Conservation (phyloP, 2,113 vertebrate genomes). For the Oriolus oriolus region DNA sequence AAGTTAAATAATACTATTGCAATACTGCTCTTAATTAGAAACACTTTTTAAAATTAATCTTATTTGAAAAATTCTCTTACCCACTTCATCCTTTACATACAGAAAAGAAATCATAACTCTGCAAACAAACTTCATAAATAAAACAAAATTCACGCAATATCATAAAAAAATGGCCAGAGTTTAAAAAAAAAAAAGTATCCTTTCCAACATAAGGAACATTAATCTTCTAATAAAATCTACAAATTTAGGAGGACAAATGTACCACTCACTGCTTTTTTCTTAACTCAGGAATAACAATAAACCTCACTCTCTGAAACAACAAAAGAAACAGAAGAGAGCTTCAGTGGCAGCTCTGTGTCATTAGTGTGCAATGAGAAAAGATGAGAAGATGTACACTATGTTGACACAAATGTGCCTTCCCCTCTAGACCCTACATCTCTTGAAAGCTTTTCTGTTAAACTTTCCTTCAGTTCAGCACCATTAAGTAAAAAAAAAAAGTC, state of each 20-base stretch:
- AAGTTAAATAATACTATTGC: constrained; percentile 14
- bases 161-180: constrained; percentile 56
- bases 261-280: constrained; percentile 76
- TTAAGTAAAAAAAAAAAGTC: constrained; percentile 78
- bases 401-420: constrained; percentile 83
- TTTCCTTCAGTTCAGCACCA: constrained; percentile 78
- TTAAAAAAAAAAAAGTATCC: constrained; percentile 34
- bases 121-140: constrained; percentile 73
- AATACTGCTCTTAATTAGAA: constrained; percentile 60
- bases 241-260: constrained; percentile 77
- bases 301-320: constrained; percentile 79
- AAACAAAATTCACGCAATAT: constrained; percentile 71
- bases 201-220: constrained; percentile 74
- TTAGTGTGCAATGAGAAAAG: constrained; percentile 88
- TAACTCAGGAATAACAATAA: constrained; percentile 83
- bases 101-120: constrained; percentile 50
- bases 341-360: constrained; percentile 80
- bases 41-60: constrained; percentile 15
- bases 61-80: constrained; percentile 59
- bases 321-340: constrained; percentile 81
- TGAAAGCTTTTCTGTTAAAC: constrained; percentile 87
- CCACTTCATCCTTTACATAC: constrained; percentile 45
- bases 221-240: constrained; percentile 80
- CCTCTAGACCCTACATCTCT: constrained; percentile 77
- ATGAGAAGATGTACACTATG: constrained; percentile 84